Evolutionary conservation across 2,113 vertebrate species (phyloP), one percentile per base, ranked within the genome.

Genomic region (Oncorhynchus mykiss): DNA sequence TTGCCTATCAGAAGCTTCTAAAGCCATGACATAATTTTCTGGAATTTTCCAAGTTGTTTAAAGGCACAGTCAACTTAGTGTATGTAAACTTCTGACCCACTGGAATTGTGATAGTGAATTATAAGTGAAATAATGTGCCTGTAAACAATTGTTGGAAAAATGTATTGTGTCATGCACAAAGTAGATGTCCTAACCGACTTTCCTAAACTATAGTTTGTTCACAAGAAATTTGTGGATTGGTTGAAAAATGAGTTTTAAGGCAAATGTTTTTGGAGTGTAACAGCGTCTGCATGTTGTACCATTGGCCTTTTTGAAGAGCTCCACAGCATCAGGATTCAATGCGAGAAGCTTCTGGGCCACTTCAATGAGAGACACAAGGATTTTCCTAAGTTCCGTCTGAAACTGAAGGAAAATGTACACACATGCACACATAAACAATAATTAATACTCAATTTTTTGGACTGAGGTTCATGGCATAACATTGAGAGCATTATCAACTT

Each of bases 361-460:
- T 91, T 99, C 96, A 67, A 99, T 99, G 70, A 99, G 96, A 8
- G 98, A 99, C 69, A 99, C 96, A 48, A 99, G 86, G 88, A 99
- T 99, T 79, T 96, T 99, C 83, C 97, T 92, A 70, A 99, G 96
- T 83, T 99, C 98, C 0, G 98, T 99, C 93, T 99, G 97, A 92
- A 99, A 99, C 98, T 99, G 86, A 39, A 72, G 57, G 1, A 65
- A 80, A 34, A 71, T 24, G 39, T 81, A 87, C 62, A 86, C 7
- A 54, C 0, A 78, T 82, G 72, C 29, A 86, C 83, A 78, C 9
- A 45, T 45, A 45, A 45, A 45, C 49, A n/a, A 62, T n/a, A 72
- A n/a, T 57, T 22, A 9, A 27, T 27, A 5, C 1, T 54, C 51
- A 2, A 5, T 18, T 18, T 54, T 54, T 18, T 18, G 45, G 2